Evolutionary conservation across 2,888 invertebrate genomes (phyloP), one percentile per base, ranked within the genome.

Genomic region (Nineta flava): DNA sequence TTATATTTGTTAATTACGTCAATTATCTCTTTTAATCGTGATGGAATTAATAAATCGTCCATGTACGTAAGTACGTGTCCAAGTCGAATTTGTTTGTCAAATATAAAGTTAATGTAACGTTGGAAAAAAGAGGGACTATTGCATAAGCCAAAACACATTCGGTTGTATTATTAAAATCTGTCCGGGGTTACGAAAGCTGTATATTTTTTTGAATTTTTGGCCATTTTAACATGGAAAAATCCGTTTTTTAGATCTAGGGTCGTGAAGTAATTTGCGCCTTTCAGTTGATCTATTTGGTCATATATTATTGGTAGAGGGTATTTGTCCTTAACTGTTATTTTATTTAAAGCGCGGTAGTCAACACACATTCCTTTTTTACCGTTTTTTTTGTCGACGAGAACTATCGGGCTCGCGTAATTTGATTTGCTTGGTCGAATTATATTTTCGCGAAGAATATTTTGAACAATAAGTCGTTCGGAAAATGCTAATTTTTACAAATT

Each of bases 221-320:
- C 45, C 15, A 45, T 21, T 2, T 10, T 9, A 10, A 45, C 45
- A 12, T 45, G 45, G 19, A 16, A 45, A 13, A 19, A 45, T 4
- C 19, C 17, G 13, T 21, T 45, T 15, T 19, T 45, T 21, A 45
- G 12, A 21, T 45, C 45, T 9, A 45, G 12, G 2, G 19, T 45
- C 9, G 19, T 45, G 13, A 19, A 45, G 12, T n/a, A n/a, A 10
- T 45, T 45, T 2, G 45, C 12, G 12, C 13, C 45, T n/a, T 21
- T 7, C 13, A 45, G 17, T 9, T 9, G 12, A 21, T 21, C 21
- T 45, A 45, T 12, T 16, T 12, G 9, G 3, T 45, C 45, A 10
- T 45, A 13, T 16, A 45, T 45, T 45, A 45, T 9, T n/a, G 45
- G 45, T 45, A 45, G 3, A 2, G 45, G 45, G 13, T 19, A 45